These are phyloP conservation scores for Hirtodrosophila duncani DNA, from an alignment of 2,888 invertebrate species.

Conservation along the genomic window DNA sequence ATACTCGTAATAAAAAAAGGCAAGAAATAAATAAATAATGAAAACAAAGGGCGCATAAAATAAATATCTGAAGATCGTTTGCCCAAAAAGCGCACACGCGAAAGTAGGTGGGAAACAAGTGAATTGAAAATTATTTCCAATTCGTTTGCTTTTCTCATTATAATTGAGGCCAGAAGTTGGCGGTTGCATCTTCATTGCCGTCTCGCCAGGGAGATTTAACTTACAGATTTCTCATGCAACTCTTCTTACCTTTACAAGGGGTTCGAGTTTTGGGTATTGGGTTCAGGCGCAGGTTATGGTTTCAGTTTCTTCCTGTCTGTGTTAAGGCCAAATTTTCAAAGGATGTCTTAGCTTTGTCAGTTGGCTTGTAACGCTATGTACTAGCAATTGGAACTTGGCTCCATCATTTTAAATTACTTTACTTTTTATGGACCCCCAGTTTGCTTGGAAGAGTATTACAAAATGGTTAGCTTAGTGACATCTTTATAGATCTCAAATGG, in stretches of 20 bases:
- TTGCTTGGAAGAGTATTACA: no score
- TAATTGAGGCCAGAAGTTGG: conserved; percentile 58
- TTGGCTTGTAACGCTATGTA: no score
- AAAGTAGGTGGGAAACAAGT: conserved; percentile 70
- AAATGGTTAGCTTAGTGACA: no score
- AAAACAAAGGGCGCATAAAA: conserved; percentile 57
- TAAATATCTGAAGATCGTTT: conserved; percentile 59
- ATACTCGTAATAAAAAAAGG: not conserved
- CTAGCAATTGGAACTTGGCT: no score
- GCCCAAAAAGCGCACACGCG: conserved; percentile 24
- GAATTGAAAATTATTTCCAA: conserved; percentile 76
- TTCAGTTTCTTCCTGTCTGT: not conserved
- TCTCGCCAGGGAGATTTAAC: conserved; percentile 45
- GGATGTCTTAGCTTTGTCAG: no score
- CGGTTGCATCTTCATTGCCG: conserved; percentile 28
- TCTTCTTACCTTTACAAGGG: conserved; percentile 14
- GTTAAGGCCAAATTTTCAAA: no score
- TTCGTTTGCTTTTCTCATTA: conserved; percentile 76
- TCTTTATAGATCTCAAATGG: no score
- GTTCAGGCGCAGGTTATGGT: not conserved
- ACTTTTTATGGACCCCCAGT: no score
- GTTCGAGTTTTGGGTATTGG: not conserved
- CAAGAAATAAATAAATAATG: conserved; percentile 46
- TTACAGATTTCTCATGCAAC: conserved; percentile 43
- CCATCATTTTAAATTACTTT: no score